These are phyloP conservation scores for Phataginus tricuspis DNA, from an alignment of 2,797 vertebrate species.

Conservation along the genomic window DNA sequence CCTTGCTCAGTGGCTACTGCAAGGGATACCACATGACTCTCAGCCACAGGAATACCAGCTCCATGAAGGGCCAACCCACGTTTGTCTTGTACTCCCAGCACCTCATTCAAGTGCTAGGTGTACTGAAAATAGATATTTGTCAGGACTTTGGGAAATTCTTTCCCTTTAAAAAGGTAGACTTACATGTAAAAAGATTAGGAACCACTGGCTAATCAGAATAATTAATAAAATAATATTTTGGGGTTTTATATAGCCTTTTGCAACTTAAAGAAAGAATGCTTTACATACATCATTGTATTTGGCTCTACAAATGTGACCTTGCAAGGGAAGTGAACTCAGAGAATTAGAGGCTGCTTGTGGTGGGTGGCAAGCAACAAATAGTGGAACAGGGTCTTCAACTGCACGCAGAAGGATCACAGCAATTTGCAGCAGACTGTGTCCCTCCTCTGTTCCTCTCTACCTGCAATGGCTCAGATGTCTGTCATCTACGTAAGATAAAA, in stretches of 20 bases:
- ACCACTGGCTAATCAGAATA: neutral
- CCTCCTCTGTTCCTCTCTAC: neutral
- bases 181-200: conserved; percentile 5
- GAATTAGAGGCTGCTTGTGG: neutral
- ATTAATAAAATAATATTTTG: neutral
- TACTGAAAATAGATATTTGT: neutral
- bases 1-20: neutral
- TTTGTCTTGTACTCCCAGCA: neutral
- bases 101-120: neutral
- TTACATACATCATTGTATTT: neutral
- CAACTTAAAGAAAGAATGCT: neutral
- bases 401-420: accelerated
- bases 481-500: neutral
- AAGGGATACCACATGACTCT: neutral
- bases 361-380: neutral
- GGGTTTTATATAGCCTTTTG: neutral
- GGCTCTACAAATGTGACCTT: neutral
- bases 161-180: neutral
- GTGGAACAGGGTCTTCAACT: neutral
- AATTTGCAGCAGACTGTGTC: neutral
- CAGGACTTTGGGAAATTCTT: neutral
- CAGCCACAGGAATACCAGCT: accelerated
- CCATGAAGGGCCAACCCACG: neutral
- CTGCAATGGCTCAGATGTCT: neutral
- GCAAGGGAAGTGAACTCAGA: neutral